These are phyloP conservation scores for Mizuhopecten yessoensis DNA, from an alignment of 1,140 invertebrate genomes.

Conservation along the genomic window DNA sequence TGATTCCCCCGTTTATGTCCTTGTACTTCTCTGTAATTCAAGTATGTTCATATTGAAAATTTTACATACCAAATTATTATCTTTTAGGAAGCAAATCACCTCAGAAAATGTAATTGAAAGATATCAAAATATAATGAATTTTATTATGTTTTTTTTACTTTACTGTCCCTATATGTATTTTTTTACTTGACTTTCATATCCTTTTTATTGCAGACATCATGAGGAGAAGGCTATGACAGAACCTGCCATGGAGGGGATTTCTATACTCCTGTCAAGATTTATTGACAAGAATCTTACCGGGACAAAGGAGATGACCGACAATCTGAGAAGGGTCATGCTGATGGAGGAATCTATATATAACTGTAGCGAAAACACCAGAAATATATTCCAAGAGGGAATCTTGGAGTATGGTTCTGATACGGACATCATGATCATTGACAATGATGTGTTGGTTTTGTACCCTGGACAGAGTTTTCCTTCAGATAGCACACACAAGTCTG, in stretches of 20 bases:
- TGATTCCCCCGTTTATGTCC: no score
- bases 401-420: background rate
- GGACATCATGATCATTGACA: background rate
- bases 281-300: background rate
- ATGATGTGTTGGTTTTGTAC: background rate
- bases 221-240: background rate
- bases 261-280: background rate
- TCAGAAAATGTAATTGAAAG: no score
- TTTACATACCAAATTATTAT: no score
- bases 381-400: background rate
- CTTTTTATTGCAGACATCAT: background rate
- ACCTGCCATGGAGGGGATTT: background rate
- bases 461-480: background rate
- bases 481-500: background rate
- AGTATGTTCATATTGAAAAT: no score
- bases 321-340: background rate
- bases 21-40: no score
- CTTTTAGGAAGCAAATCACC: no score
- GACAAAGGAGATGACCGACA: background rate
- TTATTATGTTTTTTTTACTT: no score
- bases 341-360: background rate
- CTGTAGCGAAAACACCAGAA: background rate
- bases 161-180: no score
- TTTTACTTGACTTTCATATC: background rate
- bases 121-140: no score